Evolutionary conservation across 1,140 invertebrate species (phyloP).

Genomic region (Drosophila arawakana): DNA sequence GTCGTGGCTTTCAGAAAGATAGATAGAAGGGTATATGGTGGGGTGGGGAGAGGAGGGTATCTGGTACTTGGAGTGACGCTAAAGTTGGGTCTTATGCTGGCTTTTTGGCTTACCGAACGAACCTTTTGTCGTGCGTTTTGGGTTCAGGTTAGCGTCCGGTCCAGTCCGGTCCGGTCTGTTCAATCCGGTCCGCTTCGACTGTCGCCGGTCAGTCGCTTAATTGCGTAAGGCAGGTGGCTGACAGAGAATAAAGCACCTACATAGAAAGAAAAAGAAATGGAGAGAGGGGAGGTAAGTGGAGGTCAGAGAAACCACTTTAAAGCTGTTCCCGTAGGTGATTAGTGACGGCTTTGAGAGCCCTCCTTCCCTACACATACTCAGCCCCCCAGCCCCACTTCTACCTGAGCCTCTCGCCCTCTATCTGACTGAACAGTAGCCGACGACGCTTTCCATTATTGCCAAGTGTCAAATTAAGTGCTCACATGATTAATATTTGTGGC

Average conservation of each 20-base stretch:
- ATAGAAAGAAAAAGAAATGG: conserved; percentile 5
- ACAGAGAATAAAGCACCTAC: conserved; percentile 73
- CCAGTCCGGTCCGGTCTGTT: not conserved
- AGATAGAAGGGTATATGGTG: not conserved
- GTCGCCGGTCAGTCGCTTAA: conserved; percentile 62
- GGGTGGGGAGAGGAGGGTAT: not conserved
- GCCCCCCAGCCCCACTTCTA: not conserved
- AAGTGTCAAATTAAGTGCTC: conserved; percentile 82
- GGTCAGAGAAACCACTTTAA: conserved; percentile 70
- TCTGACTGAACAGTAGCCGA: conserved; percentile 40
- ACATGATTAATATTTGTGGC: conserved; percentile 76
- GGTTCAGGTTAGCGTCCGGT: conserved; percentile 27
- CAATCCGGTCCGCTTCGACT: conserved; percentile 28
- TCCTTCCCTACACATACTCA: not conserved
- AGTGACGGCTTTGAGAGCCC: conserved; percentile 59
- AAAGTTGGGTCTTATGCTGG: conserved; percentile 23
- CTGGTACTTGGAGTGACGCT: conserved; percentile 11
- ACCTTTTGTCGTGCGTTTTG: conserved; percentile 67
- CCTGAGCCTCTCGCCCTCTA: not conserved
- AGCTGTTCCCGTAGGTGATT: conserved; percentile 79
- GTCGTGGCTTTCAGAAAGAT: conserved; percentile 19
- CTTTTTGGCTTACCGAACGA: conserved; percentile 35
- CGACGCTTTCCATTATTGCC: conserved; percentile 75
- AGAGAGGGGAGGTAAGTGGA: not conserved
- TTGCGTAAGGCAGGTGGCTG: conserved; percentile 81